Base-by-base conservation (phyloP, 1,140 invertebrate species). In the Neodiprion lecontei region DNA sequence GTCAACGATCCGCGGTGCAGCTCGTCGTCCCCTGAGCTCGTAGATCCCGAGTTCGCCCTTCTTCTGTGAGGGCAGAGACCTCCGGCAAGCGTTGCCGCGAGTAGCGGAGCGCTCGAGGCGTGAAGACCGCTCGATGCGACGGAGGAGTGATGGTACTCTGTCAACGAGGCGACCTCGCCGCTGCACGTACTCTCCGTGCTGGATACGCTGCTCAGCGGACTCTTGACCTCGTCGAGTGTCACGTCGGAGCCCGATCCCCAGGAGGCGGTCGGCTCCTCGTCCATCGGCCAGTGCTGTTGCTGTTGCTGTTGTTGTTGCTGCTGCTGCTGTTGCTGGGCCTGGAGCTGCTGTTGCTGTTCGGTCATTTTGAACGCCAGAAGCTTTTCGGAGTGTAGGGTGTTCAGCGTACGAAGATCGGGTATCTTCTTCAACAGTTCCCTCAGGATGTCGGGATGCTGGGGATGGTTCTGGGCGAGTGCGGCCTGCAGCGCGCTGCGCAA, bases 331-430 rank as follows among this genome's bases (percentile, higher is more conserved):
- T 78, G 77, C 9, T 78, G 71, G 76, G 94, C 93, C 70, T 94
- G 91, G 77, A 94, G 87, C 80, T 94, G 90, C 80, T 95, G 94
- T 83, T 95, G 95, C 81, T 96, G 94, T 85, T 96, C 94, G 21
- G 95, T 95, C 93, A 94, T 94, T 82, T 96, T 96, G 88, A 96
- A 97, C 1, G 97, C 97, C 14, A 99, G 90, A 47, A 98, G 89
- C 85, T 99, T 99, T 84, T 99, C 98, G 0, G 97, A 98, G 85
- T 99, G 98, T 11, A 99, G 91, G 3, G 97, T 98, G 88, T 98
- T 99, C 61, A 99, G 89, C 0, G 97, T 99, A 76, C 97, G 91
- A 77, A 99, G 90, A 88, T 99, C 98, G 1, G 97, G 97, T 73
- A 98, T 95, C 81, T 98, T 98, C 85, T 96, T 96, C 88, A 98